These are phyloP conservation scores for Brachionus sp. DNA, from an alignment of 1,140 invertebrate genomes.

Conservation along the genomic window DNA sequence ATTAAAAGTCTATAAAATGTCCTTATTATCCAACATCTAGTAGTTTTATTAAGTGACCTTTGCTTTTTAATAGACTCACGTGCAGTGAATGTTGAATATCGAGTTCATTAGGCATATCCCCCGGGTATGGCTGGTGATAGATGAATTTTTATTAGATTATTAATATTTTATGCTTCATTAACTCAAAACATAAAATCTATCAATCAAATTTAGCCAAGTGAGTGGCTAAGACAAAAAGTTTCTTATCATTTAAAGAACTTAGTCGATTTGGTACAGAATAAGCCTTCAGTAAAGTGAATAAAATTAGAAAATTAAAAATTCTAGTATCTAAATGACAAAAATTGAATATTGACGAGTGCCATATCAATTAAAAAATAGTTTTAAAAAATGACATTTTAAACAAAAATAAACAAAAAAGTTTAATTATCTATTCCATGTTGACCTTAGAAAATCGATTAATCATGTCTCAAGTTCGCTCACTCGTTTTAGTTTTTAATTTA, in stretches of 20 bases:
- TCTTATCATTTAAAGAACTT: background rate
- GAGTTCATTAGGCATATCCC: background rate
- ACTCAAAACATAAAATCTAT: background rate
- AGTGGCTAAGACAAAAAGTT: background rate
- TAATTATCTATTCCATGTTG: background rate
- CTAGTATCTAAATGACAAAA: background rate
- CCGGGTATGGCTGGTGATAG: background rate
- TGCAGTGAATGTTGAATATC: background rate
- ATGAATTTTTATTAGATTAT: background rate
- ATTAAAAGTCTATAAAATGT: background rate
- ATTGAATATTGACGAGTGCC: background rate
- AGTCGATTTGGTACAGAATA: background rate
- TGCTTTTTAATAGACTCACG: background rate
- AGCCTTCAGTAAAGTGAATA: background rate
- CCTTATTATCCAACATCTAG: background rate
- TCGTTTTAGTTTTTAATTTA: background rate
- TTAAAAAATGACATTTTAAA: background rate
- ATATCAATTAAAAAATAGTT: background rate
- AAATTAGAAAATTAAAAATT: background rate
- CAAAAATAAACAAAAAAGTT: background rate
- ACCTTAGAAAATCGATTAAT: background rate
- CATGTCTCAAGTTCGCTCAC: background rate
- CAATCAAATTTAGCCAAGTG: background rate
- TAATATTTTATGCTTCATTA: background rate
- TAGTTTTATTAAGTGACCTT: background rate